These are phyloP conservation scores for Meteorus sp. DNA, from an alignment of 1,140 invertebrate species.

Conservation along the genomic window DNA sequence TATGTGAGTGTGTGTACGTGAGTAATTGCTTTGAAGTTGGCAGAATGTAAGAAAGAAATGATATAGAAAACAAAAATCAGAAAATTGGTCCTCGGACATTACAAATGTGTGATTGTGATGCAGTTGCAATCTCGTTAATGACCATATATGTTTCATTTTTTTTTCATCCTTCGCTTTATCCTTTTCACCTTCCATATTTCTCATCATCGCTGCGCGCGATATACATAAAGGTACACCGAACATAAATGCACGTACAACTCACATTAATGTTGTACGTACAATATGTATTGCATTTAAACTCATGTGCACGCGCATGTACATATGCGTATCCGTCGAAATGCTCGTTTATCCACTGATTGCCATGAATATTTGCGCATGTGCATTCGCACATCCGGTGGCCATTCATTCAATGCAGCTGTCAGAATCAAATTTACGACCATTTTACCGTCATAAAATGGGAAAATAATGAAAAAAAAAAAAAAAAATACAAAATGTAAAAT, in stretches of 20 bases:
- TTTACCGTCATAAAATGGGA: too few relatives aligned
- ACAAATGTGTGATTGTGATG: conserved; percentile 48
- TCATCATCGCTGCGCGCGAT: conserved; percentile 23
- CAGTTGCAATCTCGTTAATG: conserved; percentile 34
- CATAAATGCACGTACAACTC: too few relatives aligned
- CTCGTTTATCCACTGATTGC: conserved; percentile 27
- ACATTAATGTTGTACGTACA: too few relatives aligned
- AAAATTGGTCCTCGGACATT: conserved; percentile 44
- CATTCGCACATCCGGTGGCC: conserved; percentile 22
- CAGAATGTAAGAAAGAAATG: conserved; percentile 20
- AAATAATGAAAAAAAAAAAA: too few relatives aligned
- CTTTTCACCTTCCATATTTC: too few relatives aligned
- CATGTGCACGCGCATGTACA: conserved; percentile 32
- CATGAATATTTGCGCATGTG: conserved; percentile 27
- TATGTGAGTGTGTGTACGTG: too few relatives aligned
- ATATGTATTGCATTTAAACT: background rate
- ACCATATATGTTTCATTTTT: conserved; percentile 30
- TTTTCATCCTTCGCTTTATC: conserved; percentile 17
- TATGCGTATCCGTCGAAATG: conserved; percentile 28
- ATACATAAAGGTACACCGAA: too few relatives aligned
- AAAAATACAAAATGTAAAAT: too few relatives aligned
- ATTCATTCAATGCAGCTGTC: conserved; percentile 25
- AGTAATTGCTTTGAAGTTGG: background rate
- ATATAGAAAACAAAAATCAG: conserved; percentile 37
- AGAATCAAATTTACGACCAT: conserved; percentile 18